Conservation (phyloP, 2,888 invertebrate genomes). For the Rugalucina vietnamica region DNA sequence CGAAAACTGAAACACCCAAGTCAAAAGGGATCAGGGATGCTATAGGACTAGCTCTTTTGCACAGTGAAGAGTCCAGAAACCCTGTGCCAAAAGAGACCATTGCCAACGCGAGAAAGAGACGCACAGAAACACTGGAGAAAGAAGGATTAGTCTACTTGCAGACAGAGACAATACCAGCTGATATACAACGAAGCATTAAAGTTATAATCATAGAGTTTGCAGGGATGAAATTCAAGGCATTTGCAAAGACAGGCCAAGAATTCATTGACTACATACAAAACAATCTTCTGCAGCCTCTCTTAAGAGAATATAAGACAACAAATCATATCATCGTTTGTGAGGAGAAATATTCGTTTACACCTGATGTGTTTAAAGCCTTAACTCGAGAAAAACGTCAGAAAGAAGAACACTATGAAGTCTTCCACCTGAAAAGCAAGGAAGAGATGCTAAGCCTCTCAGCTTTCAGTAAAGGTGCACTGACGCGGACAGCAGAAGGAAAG, state of each 20-base stretch:
- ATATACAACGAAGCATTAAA: neutral
- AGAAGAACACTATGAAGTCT: neutral
- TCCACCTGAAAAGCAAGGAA: slow-evolving; percentile 20
- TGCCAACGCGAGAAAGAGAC: neutral
- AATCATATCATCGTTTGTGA: slow-evolving; percentile 28
- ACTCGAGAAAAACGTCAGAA: slow-evolving; percentile 32
- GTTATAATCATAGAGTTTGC: slow-evolving; percentile 44
- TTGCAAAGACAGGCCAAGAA: slow-evolving; percentile 35
- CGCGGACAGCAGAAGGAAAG: slow-evolving; percentile 12
- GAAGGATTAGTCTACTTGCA: neutral
- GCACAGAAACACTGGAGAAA: neutral
- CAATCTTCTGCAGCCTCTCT: neutral
- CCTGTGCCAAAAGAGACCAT: neutral
- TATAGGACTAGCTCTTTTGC: neutral
- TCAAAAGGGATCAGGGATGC: slow-evolving; percentile 22
- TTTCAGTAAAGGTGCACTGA: slow-evolving; percentile 13
- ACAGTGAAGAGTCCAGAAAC: neutral
- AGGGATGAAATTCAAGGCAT: slow-evolving; percentile 43
- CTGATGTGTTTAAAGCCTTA: slow-evolving; percentile 39
- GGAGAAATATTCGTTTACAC: slow-evolving; percentile 40
- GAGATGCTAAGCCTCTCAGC: slow-evolving; percentile 7
- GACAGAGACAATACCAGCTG: neutral
- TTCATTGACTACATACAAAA: slow-evolving; percentile 23
- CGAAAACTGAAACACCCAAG: slow-evolving; percentile 35
- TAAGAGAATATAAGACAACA: neutral